A percentile compares a stretch with the other conserved stretches of the same genome.
Evolutionary conservation across 2,797 vertebrate genomes (phyloP).

Genomic region (Numenius phaeopus): DNA sequence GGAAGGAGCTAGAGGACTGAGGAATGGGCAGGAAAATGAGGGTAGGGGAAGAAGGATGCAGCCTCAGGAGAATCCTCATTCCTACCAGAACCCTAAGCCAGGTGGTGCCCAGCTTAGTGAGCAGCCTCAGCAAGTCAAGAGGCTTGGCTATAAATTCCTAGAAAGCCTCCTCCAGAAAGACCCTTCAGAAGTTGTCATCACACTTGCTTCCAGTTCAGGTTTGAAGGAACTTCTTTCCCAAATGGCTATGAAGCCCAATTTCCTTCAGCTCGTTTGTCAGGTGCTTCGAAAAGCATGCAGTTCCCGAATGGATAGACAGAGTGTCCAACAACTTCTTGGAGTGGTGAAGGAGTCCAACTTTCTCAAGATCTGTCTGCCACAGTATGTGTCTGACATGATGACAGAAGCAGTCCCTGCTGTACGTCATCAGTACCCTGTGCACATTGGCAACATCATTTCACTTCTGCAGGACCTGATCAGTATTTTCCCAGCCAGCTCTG

Average conservation of each 20-base stretch:
- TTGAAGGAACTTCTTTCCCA: slow-evolving; percentile 81
- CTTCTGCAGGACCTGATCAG: slow-evolving; percentile 86
- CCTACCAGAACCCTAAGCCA: not conserved
- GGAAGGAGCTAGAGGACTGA: slow-evolving; percentile 4
- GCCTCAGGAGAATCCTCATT: slow-evolving; percentile 16
- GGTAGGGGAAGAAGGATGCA: slow-evolving; percentile 26
- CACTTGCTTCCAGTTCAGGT: slow-evolving; percentile 81
- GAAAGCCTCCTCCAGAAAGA: slow-evolving; percentile 86
- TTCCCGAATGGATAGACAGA: slow-evolving; percentile 82
- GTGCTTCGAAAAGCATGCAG: slow-evolving; percentile 88
- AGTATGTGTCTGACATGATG: slow-evolving; percentile 84
- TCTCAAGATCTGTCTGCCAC: slow-evolving; percentile 84
- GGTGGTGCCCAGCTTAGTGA: not conserved
- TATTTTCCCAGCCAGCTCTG: slow-evolving; percentile 88
- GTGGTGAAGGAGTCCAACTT: slow-evolving; percentile 89
- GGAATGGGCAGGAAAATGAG: slow-evolving; percentile 55
- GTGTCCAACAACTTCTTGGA: slow-evolving; percentile 84
- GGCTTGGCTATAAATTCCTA: slow-evolving; percentile 83
- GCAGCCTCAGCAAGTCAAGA: slow-evolving; percentile 60
- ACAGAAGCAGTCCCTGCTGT: slow-evolving; percentile 76
- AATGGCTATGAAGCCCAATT: slow-evolving; percentile 77
- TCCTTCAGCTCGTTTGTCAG: slow-evolving; percentile 87
- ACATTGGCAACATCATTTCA: slow-evolving; percentile 85
- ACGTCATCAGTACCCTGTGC: slow-evolving; percentile 82
- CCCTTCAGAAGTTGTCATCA: slow-evolving; percentile 86